A percentile compares a stretch with the other conserved stretches of the same genome.
Conservation (phyloP, 1,140 invertebrate species). For the Babylonia areolata region DNA sequence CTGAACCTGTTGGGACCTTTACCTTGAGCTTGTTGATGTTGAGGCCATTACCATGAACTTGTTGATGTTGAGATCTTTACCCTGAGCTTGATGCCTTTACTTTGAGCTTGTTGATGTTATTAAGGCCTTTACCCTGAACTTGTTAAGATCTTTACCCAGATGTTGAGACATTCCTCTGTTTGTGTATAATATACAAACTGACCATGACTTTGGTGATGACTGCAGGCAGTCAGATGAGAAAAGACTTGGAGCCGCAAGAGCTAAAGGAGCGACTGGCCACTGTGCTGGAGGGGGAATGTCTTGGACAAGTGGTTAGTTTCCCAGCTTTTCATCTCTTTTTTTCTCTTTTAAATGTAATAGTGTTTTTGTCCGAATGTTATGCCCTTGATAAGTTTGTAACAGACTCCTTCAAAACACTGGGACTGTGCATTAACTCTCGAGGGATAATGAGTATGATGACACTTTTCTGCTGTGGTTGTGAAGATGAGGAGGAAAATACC, state of each 20-base stretch:
- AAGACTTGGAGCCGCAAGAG: slow-evolving; percentile 21
- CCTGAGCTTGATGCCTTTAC: too few relatives aligned
- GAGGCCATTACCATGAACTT: too few relatives aligned
- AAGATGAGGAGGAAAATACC: too few relatives aligned
- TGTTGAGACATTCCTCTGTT: too few relatives aligned
- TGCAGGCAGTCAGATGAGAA: slow-evolving; percentile 26
- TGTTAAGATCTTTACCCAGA: too few relatives aligned
- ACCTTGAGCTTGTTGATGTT: too few relatives aligned
- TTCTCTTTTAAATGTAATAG: not conserved
- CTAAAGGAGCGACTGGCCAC: slow-evolving; percentile 16
- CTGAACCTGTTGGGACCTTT: too few relatives aligned
- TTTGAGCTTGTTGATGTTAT: too few relatives aligned
- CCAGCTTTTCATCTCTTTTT: not conserved
- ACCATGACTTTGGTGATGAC: not conserved
- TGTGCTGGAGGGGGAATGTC: slow-evolving; percentile 14
- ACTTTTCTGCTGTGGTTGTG: too few relatives aligned
- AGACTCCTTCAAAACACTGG: not conserved
- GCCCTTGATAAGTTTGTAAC: not conserved
- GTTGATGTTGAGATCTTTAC: too few relatives aligned
- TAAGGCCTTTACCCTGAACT: too few relatives aligned
- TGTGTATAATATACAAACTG: too few relatives aligned
- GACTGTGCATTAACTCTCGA: not conserved
- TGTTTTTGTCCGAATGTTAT: not conserved
- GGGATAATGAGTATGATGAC: not conserved
- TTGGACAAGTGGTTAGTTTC: slow-evolving; percentile 1